These are phyloP conservation scores for Dryoscopus gambensis DNA, from an alignment of 2,113 vertebrate species.

Conservation along the genomic window DNA sequence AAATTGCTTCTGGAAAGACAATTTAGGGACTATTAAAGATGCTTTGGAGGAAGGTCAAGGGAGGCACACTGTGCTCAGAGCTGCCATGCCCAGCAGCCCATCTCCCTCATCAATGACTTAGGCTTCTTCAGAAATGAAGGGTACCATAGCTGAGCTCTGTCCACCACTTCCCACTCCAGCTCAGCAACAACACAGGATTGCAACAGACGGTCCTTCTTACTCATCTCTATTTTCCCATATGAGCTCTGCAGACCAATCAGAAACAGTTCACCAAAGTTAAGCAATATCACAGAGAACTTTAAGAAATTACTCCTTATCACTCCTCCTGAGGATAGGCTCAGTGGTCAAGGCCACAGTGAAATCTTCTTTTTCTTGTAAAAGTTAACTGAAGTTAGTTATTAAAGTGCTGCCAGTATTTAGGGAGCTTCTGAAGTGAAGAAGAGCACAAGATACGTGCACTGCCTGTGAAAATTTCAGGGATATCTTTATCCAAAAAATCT, in stretches of 20 bases:
- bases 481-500: neutral
- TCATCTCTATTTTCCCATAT: constrained; percentile 9
- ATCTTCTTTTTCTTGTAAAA: constrained; percentile 81
- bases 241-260: constrained; percentile 57
- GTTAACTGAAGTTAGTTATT: constrained; percentile 85
- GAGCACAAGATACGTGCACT: neutral
- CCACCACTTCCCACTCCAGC: neutral
- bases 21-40: neutral
- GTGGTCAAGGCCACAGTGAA: constrained; percentile 78
- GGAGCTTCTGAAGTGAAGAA: constrained; percentile 33
- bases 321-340: constrained; percentile 65
- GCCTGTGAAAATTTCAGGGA: constrained; percentile 12
- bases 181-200: neutral
- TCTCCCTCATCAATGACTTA: neutral
- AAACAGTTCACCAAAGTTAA: constrained; percentile 38
- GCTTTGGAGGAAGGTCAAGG: neutral
- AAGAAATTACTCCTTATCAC: constrained; percentile 72
- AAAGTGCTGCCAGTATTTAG: constrained; percentile 68
- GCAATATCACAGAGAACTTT: constrained; percentile 66
- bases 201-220: constrained; percentile 15
- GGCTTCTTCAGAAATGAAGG: neutral
- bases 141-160: neutral
- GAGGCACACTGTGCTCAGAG: neutral
- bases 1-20: neutral
- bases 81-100: neutral